Conservation (phyloP, 2,888 invertebrate genomes). For the Trachelus troglodyta region DNA sequence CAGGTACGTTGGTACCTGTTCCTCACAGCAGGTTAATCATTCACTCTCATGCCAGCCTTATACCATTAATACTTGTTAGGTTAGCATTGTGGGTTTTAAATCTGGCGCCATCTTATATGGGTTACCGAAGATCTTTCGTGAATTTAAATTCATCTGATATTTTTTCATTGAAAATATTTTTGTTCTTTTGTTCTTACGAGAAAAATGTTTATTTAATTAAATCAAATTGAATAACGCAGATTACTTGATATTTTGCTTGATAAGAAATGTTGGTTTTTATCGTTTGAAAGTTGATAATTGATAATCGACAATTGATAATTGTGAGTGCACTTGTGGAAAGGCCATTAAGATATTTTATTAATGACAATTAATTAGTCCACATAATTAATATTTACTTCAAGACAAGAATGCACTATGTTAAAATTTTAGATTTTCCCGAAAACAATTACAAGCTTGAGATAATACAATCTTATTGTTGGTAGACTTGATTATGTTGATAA, state of each 20-base stretch:
- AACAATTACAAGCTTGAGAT: neutral
- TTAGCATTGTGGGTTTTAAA: slow-evolving; percentile 15
- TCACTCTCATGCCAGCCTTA: slow-evolving; percentile 10
- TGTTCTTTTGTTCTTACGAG: neutral
- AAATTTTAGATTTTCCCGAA: neutral
- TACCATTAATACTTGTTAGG: slow-evolving; percentile 24
- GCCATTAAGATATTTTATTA: no score
- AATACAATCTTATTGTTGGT: neutral
- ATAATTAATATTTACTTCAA: neutral
- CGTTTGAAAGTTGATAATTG: neutral
- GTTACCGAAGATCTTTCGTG: neutral
- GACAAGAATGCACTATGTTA: neutral
- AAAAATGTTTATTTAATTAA: neutral
- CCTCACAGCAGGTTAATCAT: slow-evolving; percentile 22
- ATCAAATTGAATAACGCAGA: neutral
- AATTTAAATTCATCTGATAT: neutral
- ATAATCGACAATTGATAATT: neutral
- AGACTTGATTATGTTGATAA: neutral
- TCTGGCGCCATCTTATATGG: neutral
- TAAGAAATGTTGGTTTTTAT: neutral
- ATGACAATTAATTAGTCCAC: neutral
- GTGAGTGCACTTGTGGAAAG: neutral
- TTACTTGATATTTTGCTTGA: neutral
- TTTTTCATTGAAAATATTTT: neutral
- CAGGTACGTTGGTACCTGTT: neutral